Base-by-base conservation (phyloP, 2,888 invertebrate genomes). In the Machimus rusticus region DNA sequence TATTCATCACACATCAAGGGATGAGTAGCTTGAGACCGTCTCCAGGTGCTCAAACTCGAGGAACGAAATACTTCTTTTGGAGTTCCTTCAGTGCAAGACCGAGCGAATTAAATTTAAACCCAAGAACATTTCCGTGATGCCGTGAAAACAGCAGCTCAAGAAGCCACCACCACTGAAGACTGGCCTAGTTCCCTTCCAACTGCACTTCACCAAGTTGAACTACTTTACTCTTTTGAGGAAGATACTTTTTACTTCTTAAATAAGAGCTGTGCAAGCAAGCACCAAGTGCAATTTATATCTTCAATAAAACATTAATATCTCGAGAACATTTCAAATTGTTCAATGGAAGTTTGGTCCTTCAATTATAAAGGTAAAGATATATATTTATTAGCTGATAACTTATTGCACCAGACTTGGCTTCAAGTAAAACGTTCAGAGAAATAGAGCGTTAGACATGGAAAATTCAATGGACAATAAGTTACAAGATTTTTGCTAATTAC, bases 241-340 rank as follows among this genome's bases (percentile, higher is more conserved):
- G 79, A 78, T 46, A 51, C 51, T 82, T 66, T 37, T 37, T 28
- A 1, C 37, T 57, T 12, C 66, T 82, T 82, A 82, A 51, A 37
- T 57, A 57, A 82, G 66, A 39, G 82, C 82, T 19, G 23, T 82
- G 23, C 66, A 82, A 19, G 82, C 82, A 37, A 51, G 37, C 4
- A 82, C 55, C 57, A 34, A 82, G 23, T 66, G 82, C 37, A 82
- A 34, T 57, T 82, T 82, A 82, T 82, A 23, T 23, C 66, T 66
- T 37, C 31, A 82, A 66, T 66, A 79, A 66, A 3, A 37, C 66
- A 9, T 19, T 37, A 66, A 34, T 57, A 37, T 66, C 82, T 19
- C 31, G 23, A 66, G 82, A 82, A 23, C 23, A 57, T 39, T 57
- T 57, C n/a, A 31, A 66, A 55, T 4, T 34, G 19, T 5, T 82